These are phyloP conservation scores for Mythimna loreyi DNA, from an alignment of 2,888 invertebrate species.

Conservation along the genomic window DNA sequence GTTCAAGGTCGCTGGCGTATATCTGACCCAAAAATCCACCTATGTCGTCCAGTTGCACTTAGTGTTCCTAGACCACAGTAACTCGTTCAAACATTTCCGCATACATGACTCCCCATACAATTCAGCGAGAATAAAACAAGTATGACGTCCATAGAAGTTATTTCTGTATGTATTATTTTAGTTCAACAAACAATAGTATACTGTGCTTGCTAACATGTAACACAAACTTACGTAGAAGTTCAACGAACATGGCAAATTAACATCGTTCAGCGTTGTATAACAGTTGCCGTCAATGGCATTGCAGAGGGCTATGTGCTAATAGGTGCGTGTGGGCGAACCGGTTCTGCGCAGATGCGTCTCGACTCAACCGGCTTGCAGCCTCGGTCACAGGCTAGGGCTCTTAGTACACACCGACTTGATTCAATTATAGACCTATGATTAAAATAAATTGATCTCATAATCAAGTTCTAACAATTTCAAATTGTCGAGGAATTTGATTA, in stretches of 20 bases:
- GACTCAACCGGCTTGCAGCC: constrained; percentile 46
- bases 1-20: too few species aligned
- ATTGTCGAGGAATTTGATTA: neutral
- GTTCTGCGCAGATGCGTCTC: constrained; percentile 42
- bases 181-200: constrained; percentile 41
- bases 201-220: constrained; percentile 30
- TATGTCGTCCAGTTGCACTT: too few species aligned
- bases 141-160: constrained; percentile 42
- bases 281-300: constrained; percentile 54
- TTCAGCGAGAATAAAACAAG: constrained; percentile 13
- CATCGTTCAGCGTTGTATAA: constrained; percentile 38
- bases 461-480: neutral
- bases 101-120: neutral
- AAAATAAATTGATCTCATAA: constrained; percentile 6
- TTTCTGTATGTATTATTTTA: constrained; percentile 49
- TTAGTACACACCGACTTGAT: constrained; percentile 7
- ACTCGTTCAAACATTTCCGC: too few species aligned
- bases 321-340: constrained; percentile 55
- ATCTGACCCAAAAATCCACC: too few species aligned
- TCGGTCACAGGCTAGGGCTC: constrained; percentile 43
- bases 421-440: constrained; percentile 16
- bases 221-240: constrained; percentile 48
- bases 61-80: too few species aligned
- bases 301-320: constrained; percentile 56
- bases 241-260: constrained; percentile 48